These are phyloP conservation scores for Euzophera pinguis DNA, from an alignment of 2,888 invertebrate species.

Conservation along the genomic window DNA sequence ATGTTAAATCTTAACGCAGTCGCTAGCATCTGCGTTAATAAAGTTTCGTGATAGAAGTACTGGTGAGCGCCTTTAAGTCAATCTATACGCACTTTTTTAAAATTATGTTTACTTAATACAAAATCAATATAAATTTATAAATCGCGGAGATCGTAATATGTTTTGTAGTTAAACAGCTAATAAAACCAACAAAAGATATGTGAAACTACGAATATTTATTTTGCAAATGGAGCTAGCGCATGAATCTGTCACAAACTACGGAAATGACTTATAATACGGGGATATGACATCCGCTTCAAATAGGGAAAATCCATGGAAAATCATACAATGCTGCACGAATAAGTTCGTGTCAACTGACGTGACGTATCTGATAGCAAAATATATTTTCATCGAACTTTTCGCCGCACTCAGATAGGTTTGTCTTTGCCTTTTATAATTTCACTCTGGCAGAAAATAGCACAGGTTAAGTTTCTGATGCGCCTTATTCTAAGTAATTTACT, in stretches of 20 bases:
- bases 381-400: conserved; percentile 4
- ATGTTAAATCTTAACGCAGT: no score
- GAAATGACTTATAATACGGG: conserved; percentile 9
- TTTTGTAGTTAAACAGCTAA: background rate
- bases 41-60: no score
- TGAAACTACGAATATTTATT: background rate
- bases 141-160: no score
- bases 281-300: conserved; percentile 6
- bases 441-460: no score
- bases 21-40: no score
- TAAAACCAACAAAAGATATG: background rate
- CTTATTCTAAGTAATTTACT: no score
- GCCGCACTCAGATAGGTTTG: background rate
- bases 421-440: background rate
- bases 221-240: background rate
- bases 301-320: conserved; percentile 3
- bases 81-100: no score
- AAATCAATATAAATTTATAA: no score
- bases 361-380: conserved; percentile 7
- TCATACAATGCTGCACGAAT: conserved; percentile 4
- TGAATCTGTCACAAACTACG: conserved; percentile 8
- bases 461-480: no score
- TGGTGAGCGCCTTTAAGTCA: no score
- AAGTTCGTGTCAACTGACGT: conserved; percentile 7
- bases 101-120: no score